These are phyloP conservation scores for Epizoanthus stellaris DNA, from an alignment of 92 coral and sea anemone species.

Conservation along the genomic window DNA sequence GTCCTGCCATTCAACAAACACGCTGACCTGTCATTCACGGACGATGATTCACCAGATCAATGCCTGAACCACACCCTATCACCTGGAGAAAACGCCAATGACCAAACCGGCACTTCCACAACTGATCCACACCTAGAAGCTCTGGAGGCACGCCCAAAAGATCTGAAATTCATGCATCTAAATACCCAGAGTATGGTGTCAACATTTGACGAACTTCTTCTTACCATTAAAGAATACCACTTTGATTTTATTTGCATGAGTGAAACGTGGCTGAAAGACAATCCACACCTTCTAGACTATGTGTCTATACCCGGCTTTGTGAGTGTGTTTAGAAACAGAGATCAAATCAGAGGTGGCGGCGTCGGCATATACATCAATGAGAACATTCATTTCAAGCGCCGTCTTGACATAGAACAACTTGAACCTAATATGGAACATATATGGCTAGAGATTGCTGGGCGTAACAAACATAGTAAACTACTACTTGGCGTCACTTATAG, in stretches of 20 bases:
- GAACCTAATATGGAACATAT: conserved; percentile 37
- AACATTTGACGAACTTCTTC: too few species aligned
- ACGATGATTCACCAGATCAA: conserved; percentile 1
- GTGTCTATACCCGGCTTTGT: too few species aligned
- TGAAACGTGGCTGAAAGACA: too few species aligned
- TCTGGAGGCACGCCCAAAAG: not conserved
- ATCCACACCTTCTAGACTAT: too few species aligned
- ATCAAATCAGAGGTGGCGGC: too few species aligned
- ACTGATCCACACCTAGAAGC: conserved; percentile 2
- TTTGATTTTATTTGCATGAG: too few species aligned
- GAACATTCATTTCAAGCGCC: conserved; percentile 7
- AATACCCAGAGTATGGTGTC: too few species aligned
- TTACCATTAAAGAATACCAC: too few species aligned
- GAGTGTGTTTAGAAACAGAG: too few species aligned
- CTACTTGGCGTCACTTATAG: conserved; percentile 27
- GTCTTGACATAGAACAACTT: conserved; percentile 19
- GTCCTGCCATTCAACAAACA: conserved; percentile 46
- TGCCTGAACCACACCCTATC: conserved; percentile 1
- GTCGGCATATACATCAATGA: too few species aligned
- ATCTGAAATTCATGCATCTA: too few species aligned
- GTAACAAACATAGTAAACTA: conserved; percentile 42
- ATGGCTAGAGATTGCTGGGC: conserved; percentile 45
- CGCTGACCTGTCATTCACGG: not conserved
- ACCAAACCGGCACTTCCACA: not conserved
- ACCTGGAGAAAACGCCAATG: conserved; percentile 2